Conservation (phyloP, 2,797 vertebrate species). For the Clamator glandarius region DNA sequence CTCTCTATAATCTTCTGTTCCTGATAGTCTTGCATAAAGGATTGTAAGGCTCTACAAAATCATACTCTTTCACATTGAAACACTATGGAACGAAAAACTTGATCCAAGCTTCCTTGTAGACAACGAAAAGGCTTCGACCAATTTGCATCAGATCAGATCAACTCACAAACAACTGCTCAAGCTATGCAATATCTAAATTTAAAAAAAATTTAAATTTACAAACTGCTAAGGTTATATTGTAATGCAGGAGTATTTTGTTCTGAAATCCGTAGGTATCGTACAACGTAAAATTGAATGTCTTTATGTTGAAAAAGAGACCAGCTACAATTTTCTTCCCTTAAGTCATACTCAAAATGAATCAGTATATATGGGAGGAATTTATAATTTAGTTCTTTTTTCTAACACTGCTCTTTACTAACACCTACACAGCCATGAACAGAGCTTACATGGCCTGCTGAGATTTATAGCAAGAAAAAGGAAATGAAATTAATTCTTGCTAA, state of each 20-base stretch:
- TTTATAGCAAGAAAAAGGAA: slow-evolving; percentile 61
- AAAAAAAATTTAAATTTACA: background rate
- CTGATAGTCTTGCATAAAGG: background rate
- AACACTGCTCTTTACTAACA: slow-evolving; percentile 71
- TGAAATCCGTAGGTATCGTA: slow-evolving; percentile 4
- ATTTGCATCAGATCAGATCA: background rate
- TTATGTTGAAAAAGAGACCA: slow-evolving; percentile 8
- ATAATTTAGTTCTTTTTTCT: slow-evolving; percentile 74
- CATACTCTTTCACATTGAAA: background rate
- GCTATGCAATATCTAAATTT: background rate
- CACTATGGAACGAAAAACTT: background rate
- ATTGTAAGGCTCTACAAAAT: background rate
- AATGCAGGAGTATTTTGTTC: background rate
- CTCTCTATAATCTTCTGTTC: background rate
- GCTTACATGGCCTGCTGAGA: slow-evolving; percentile 21
- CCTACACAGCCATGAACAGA: slow-evolving; percentile 68
- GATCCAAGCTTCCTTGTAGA: background rate
- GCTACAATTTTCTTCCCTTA: slow-evolving; percentile 31
- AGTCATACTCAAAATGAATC: slow-evolving; percentile 70
- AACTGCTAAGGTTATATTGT: background rate
- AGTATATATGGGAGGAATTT: slow-evolving; percentile 75
- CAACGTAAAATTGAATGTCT: background rate
- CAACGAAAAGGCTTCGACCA: background rate
- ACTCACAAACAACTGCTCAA: background rate
- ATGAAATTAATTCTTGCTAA: slow-evolving; percentile 71